Base-by-base conservation (phyloP, 2,888 invertebrate genomes). In the Apeira syringaria region DNA sequence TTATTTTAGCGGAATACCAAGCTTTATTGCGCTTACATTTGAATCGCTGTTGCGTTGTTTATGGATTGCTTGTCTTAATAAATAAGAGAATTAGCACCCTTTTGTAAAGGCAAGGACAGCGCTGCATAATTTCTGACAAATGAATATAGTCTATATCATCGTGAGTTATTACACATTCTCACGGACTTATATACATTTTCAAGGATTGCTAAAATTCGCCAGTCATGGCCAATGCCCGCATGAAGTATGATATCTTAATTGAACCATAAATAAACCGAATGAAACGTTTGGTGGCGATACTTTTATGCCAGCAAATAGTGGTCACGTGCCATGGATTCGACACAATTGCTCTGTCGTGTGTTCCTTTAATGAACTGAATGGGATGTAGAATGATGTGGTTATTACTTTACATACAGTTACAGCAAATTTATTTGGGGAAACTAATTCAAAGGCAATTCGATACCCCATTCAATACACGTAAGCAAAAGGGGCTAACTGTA, bases 271-370 rank as follows among this genome's bases (percentile, higher is more conserved):
- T 82, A 82, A 80, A 70, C 67, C 67, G 65, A 73, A 74, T 68
- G 64, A 67, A 77, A 76, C 76, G 68, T 75, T 70, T 61, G 57
- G 69, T 74, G 77, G 74, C 74, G 79, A 80, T 80, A 75, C 64
- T 69, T 76, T 81, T 74, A 78, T 67, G 68, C 71, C 64, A 61
- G 64, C 78, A 80, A 86, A 87, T 85, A 82, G 78, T 68, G 86
- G 88, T 86, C 88, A 87, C 88, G 88, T 88, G 88, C 44, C 74
- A 59, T 50, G 59, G 72, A 81, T 84, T 83, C 79, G 80, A 78
- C 64, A 79, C 78, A 86, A 86, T 86, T 83, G 82, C 62, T 68
- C 65, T 62, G 71, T 70, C 72, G 68, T 59, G 68, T 66, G 57
- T 64, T 70, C 74, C 68, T 64, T 61, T 70, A 73, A 77, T 79